phyloP scores from a whole-genome alignment of 2,113 vertebrate genomes.

The Poeciliopsis occidentalis region DNA sequence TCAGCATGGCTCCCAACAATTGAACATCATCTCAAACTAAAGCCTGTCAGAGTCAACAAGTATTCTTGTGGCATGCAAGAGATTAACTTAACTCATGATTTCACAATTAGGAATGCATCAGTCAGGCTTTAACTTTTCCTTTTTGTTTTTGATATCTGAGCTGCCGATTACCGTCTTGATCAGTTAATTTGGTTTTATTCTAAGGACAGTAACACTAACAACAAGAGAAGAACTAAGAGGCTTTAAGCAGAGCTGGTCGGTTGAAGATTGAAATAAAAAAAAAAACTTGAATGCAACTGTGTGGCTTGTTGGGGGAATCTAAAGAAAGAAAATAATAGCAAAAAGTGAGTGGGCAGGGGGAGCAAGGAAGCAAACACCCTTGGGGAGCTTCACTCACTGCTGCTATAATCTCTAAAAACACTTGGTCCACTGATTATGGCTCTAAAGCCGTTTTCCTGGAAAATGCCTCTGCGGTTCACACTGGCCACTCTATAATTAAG shows the following conservation, averaged over 20 bases:
- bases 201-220: not conserved
- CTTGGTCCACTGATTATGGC: conserved; percentile 66
- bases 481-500: conserved; percentile 77
- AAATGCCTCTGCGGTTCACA: conserved; percentile 57
- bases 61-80: too few species aligned
- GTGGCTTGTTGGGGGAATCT: not conserved
- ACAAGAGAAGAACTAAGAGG: not conserved
- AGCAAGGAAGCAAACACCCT: conserved; percentile 35
- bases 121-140: not conserved
- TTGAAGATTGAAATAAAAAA: conserved; percentile 4
- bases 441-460: conserved; percentile 62
- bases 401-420: conserved; percentile 70
- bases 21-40: too few species aligned
- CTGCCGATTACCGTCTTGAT: not conserved
- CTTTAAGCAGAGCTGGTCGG: not conserved
- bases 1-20: not conserved
- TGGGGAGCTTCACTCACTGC: conserved; percentile 44
- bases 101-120: too few species aligned
- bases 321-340: not conserved
- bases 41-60: too few species aligned
- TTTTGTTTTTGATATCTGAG: not conserved
- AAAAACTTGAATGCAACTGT: not conserved
- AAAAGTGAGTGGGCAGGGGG: not conserved
- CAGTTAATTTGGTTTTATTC: not conserved
- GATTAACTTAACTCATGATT: too few species aligned